A percentile compares a stretch with the other conserved stretches of the same genome.
phyloP scores from a whole-genome alignment of 1,140 invertebrate genomes.

The Bombus ignitus region DNA sequence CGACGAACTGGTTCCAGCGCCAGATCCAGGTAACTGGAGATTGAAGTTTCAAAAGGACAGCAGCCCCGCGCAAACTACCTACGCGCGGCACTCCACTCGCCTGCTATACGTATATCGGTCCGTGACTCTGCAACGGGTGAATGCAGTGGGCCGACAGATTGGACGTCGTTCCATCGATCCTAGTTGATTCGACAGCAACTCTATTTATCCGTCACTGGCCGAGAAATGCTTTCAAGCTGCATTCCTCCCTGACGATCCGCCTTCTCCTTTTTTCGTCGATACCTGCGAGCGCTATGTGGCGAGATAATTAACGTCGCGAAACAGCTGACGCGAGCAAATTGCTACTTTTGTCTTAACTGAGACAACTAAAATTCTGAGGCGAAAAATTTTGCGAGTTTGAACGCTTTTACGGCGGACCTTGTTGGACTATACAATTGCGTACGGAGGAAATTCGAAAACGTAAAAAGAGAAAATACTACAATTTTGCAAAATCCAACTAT shows the following conservation, averaged over 20 bases:
- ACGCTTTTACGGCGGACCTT: too few species aligned
- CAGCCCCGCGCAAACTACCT: constrained; percentile 28
- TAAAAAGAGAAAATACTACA: too few species aligned
- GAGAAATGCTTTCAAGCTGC: constrained; percentile 14
- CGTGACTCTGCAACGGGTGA: constrained; percentile 13
- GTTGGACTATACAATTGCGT: too few species aligned
- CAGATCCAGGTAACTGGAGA: constrained; percentile 45
- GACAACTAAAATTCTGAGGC: too few species aligned
- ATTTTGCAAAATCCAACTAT: too few species aligned
- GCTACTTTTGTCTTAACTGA: background rate
- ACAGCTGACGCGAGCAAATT: background rate
- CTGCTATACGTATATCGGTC: constrained; percentile 33
- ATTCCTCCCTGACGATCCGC: constrained; percentile 18
- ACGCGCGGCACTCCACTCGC: background rate
- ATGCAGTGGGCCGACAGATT: constrained; percentile 50
- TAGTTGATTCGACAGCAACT: constrained; percentile 56
- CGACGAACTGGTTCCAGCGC: background rate
- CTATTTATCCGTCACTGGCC: constrained; percentile 55
- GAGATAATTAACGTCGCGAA: background rate
- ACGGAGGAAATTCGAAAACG: too few species aligned
- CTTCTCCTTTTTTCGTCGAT: background rate
- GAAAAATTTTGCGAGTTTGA: too few species aligned
- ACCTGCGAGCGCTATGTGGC: background rate
- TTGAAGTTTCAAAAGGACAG: constrained; percentile 45
- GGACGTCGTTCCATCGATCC: constrained; percentile 62